A percentile compares a stretch with the other conserved stretches of the same genome.
phyloP scores from a whole-genome alignment of 1,140 invertebrate genomes.

The Leptopilina boulardi region DNA sequence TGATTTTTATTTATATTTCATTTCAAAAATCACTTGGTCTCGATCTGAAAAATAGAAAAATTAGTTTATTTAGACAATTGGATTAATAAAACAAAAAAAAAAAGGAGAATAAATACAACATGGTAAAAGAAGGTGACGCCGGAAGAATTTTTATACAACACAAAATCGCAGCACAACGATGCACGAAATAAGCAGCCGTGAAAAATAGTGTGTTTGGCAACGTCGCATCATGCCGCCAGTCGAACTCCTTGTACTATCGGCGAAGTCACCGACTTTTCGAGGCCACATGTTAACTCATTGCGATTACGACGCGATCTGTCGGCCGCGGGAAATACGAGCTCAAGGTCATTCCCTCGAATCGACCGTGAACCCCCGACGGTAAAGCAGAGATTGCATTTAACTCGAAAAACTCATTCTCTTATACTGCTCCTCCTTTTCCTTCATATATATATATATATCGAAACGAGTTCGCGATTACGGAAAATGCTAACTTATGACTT shows the following conservation, averaged over 20 bases:
- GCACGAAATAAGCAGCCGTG: slow-evolving; percentile 33
- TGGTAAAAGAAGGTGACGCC: slow-evolving; percentile 39
- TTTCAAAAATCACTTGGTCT: too few relatives aligned
- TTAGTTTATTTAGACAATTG: too few relatives aligned
- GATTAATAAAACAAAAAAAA: not conserved
- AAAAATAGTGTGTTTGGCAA: slow-evolving; percentile 66
- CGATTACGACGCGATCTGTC: slow-evolving; percentile 75
- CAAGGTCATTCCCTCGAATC: slow-evolving; percentile 67
- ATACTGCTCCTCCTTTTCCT: slow-evolving; percentile 4
- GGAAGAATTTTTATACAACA: slow-evolving; percentile 50
- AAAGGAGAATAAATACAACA: too few relatives aligned
- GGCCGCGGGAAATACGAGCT: slow-evolving; percentile 72
- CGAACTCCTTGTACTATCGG: slow-evolving; percentile 55
- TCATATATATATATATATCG: not conserved
- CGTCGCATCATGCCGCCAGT: slow-evolving; percentile 57
- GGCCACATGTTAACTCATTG: slow-evolving; percentile 70
- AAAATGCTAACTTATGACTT: slow-evolving; percentile 18
- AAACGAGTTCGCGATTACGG: slow-evolving; percentile 29
- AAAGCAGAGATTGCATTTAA: slow-evolving; percentile 61
- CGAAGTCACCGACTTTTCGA: slow-evolving; percentile 76
- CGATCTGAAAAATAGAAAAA: too few relatives aligned
- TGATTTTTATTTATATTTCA: too few relatives aligned
- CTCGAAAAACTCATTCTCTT: slow-evolving; percentile 37
- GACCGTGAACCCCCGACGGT: slow-evolving; percentile 66
- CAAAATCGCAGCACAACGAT: slow-evolving; percentile 33